These are phyloP conservation scores for Anadara kagoshimensis DNA, from an alignment of 1,140 invertebrate genomes.

Conservation along the genomic window DNA sequence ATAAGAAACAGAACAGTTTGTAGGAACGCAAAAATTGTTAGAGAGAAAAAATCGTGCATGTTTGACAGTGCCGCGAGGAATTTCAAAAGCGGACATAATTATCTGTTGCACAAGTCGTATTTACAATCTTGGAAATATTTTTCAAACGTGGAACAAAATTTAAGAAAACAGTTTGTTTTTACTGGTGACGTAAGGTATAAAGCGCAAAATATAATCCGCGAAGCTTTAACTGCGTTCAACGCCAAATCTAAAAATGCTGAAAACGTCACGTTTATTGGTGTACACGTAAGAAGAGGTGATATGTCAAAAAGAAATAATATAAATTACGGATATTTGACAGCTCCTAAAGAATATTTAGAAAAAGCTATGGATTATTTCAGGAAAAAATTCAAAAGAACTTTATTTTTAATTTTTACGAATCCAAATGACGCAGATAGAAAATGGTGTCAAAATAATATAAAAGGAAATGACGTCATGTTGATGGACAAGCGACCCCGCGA, in stretches of 20 bases:
- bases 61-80: slow-evolving; percentile 8
- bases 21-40: not conserved
- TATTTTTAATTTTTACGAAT: slow-evolving; percentile 43
- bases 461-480: slow-evolving; percentile 31
- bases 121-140: slow-evolving; percentile 58
- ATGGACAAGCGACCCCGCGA: slow-evolving; percentile 31
- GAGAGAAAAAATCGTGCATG: slow-evolving; percentile 27
- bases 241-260: not conserved
- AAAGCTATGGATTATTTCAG: slow-evolving; percentile 39
- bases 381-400: slow-evolving; percentile 22
- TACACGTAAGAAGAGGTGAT: slow-evolving; percentile 45
- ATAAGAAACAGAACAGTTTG: slow-evolving; percentile 10
- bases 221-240: not conserved
- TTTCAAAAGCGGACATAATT: not conserved
- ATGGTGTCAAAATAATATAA: slow-evolving; percentile 31
- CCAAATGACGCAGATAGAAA: slow-evolving; percentile 12
- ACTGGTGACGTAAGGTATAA: slow-evolving; percentile 1
- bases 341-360: slow-evolving; percentile 29
- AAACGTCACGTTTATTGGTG: slow-evolving; percentile 30
- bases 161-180: slow-evolving; percentile 36
- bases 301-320: slow-evolving; percentile 18
- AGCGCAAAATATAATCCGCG: slow-evolving; percentile 6
- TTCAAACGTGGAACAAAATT: slow-evolving; percentile 24
- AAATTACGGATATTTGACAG: slow-evolving; percentile 34
- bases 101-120: slow-evolving; percentile 35